Conservation (phyloP, 2,113 vertebrate species). For the Turnix velox region DNA sequence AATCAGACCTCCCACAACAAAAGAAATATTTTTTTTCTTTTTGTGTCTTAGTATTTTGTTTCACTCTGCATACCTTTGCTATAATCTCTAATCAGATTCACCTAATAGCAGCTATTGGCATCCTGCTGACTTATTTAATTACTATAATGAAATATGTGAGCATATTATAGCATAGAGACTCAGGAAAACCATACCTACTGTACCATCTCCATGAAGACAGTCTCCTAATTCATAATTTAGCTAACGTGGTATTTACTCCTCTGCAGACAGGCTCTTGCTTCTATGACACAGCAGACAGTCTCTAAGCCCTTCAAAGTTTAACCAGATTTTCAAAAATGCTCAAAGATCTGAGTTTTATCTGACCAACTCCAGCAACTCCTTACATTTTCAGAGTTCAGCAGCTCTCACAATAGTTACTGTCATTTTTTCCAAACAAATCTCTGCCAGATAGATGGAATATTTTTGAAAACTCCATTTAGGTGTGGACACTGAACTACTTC, state of each 20-base stretch:
- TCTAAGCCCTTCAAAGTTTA: background rate
- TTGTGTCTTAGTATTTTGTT: background rate
- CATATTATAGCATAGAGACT: background rate
- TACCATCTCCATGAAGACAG: background rate
- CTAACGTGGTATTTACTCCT: background rate
- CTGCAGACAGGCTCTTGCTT: background rate
- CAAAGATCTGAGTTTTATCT: background rate
- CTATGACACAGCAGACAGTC: background rate
- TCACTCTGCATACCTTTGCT: background rate
- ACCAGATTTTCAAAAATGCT: background rate
- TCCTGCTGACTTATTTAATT: background rate
- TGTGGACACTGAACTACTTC: background rate
- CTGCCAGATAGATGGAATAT: background rate
- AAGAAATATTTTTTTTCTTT: background rate
- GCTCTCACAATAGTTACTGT: accelerated
- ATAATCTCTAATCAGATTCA: background rate
- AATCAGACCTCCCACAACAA: background rate
- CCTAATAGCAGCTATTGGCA: background rate
- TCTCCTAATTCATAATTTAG: background rate
- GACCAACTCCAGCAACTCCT: background rate
- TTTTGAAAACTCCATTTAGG: background rate
- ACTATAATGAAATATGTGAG: background rate
- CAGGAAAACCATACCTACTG: background rate
- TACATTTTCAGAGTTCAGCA: background rate
- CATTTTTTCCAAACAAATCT: background rate